These are phyloP conservation scores for Podabrus alpinus DNA, from an alignment of 2,888 invertebrate genomes.

Conservation along the genomic window DNA sequence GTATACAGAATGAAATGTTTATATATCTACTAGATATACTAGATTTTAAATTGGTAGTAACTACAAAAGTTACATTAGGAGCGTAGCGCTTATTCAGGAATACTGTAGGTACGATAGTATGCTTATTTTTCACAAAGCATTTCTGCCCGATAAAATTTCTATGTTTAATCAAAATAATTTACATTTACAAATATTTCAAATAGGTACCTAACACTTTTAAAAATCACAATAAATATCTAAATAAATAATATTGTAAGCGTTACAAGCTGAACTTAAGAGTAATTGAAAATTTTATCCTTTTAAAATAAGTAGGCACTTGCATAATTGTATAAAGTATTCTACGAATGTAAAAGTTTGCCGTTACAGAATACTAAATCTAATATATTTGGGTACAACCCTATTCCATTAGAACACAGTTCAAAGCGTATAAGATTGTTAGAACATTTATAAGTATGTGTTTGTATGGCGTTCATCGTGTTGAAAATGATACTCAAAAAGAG, in stretches of 20 bases:
- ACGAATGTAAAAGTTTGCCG: slow-evolving; percentile 20
- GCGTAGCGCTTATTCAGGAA: no score
- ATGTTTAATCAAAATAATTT: not conserved
- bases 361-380: slow-evolving; percentile 24
- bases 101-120: no score
- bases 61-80: no score
- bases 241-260: not conserved
- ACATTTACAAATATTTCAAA: not conserved
- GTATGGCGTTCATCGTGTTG: slow-evolving; percentile 9
- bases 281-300: slow-evolving; percentile 8
- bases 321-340: slow-evolving; percentile 23
- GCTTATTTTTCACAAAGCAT: not conserved
- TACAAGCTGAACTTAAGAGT: not conserved
- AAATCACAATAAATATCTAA: not conserved
- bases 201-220: not conserved
- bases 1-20: no score
- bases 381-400: slow-evolving; percentile 29
- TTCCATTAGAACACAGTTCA: slow-evolving; percentile 33
- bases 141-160: no score
- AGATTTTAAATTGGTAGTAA: no score
- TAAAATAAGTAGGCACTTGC: slow-evolving; percentile 31
- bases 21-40: no score
- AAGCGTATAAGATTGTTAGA: slow-evolving; percentile 32
- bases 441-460: slow-evolving; percentile 22
- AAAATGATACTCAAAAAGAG: not conserved